Evolutionary conservation across 2,888 invertebrate genomes (phyloP), one percentile per base, ranked within the genome.

Genomic region (Idaea aversata): DNA sequence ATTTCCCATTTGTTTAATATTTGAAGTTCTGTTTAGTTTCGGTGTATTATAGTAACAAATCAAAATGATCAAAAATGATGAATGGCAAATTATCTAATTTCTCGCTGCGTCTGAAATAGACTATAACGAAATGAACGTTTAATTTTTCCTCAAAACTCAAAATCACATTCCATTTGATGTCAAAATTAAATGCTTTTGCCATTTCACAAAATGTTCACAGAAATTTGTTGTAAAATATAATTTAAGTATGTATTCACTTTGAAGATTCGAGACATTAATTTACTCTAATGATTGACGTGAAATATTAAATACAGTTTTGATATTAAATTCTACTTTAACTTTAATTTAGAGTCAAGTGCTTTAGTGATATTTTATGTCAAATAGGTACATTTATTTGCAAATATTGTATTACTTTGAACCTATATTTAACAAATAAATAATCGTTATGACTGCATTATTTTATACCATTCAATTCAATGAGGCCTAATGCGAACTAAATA

Each of bases 141-240:
- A 7, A 47, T 47, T 47, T 47, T 47, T 47, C 47, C 13, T 13
- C 59, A 7, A 38, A 65, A 63, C 65, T 63, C 34, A 34, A 61
- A 35, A 34, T 15, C 36, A 36, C n/a, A 36, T 35, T 34, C 15
- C 61, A 35, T 61, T 61, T 59, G 64, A 63, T 65, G 70, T 72
- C 65, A 61, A 72, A 74, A 75, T 75, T 74, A 65, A 74, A 70
- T 68, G 70, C 64, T 63, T 68, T 57, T 61, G 47, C 47, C 4
- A 47, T 47, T 13, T 47, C 13, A 47, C 47, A 10, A 47, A 47
- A 47, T 47, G 47, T 47, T 47, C 3, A 47, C 47, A 47, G 47
- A 47, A 47, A 47, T 47, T 7, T 47, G 7, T 47, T 47, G 13
- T 47, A 47, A 47, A 47, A 47, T 47, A 47, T 13, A 3, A 47